Conservation (phyloP, 1,140 invertebrate genomes). For the Wasmannia auropunctata region DNA sequence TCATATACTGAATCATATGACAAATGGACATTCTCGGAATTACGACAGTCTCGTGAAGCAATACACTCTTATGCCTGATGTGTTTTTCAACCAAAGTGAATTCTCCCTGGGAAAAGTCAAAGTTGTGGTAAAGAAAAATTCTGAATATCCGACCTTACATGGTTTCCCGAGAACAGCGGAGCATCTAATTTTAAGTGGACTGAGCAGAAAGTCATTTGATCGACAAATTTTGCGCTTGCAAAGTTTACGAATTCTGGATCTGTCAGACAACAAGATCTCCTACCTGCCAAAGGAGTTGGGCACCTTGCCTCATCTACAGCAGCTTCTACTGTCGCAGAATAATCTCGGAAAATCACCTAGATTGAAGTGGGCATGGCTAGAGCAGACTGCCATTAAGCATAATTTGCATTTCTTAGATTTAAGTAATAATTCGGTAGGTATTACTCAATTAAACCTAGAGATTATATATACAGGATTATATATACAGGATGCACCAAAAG, state of each 20-base stretch:
- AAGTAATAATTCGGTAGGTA: conserved; percentile 87
- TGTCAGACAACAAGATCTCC: conserved; percentile 91
- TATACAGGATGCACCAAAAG: no score
- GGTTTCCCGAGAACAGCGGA: conserved; percentile 89
- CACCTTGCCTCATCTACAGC: conserved; percentile 87
- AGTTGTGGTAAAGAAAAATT: conserved; percentile 86
- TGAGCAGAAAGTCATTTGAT: conserved; percentile 88
- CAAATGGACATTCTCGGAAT: no score
- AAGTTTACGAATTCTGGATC: conserved; percentile 89
- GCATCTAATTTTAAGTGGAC: conserved; percentile 86
- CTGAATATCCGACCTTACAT: conserved; percentile 88
- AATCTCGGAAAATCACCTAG: conserved; percentile 85
- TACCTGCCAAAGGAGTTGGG: conserved; percentile 91
- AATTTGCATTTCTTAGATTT: conserved; percentile 87
- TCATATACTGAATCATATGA: conserved; percentile 86
- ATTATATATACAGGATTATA: no score
- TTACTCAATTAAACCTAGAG: neutral
- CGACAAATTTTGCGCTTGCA: conserved; percentile 88
- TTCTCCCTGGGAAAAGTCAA: conserved; percentile 83
- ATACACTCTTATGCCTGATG: neutral
- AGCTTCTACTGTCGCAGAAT: conserved; percentile 91
- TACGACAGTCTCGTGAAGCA: neutral
- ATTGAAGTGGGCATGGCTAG: conserved; percentile 89
- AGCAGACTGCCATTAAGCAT: conserved; percentile 84
- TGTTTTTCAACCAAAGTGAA: neutral